Conservation (phyloP, 2,797 vertebrate genomes). For the Craterocephalus amniculus region DNA sequence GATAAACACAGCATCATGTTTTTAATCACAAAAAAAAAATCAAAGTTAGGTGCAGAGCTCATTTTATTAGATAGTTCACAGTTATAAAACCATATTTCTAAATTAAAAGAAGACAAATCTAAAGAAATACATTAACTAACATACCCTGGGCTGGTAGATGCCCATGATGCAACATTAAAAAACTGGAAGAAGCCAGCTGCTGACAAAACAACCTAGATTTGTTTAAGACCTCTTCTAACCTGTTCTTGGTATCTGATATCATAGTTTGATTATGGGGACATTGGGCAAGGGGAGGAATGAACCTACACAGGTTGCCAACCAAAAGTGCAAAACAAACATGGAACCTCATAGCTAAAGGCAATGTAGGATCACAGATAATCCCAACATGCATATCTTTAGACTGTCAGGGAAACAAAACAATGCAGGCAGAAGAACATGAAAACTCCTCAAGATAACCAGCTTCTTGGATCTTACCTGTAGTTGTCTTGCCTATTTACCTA, state of each 20-base stretch:
- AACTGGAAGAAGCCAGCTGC: not conserved
- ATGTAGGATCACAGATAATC: not conserved
- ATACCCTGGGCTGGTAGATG: not conserved
- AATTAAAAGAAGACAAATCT: too few species aligned
- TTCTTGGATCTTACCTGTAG: not conserved
- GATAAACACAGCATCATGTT: not conserved
- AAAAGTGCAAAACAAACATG: not conserved
- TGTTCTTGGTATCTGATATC: not conserved
- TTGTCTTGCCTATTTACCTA: not conserved
- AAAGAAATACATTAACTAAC: not conserved
- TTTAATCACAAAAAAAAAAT: not conserved
- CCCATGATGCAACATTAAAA: not conserved
- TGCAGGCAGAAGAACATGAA: not conserved
- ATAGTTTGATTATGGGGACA: not conserved
- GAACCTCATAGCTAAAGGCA: not conserved
- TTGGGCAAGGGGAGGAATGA: not conserved
- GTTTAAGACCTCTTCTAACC: not conserved
- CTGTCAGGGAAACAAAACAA: not conserved
- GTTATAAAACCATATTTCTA: not conserved
- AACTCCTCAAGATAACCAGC: not conserved
- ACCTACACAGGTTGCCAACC: not conserved
- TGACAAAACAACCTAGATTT: not conserved
- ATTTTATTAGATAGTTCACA: slow-evolving; percentile 37
- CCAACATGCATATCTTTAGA: not conserved
- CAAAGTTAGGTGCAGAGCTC: not conserved